Conservation (phyloP, 1,140 invertebrate genomes). For the Pogonomyrmex barbatus region DNA sequence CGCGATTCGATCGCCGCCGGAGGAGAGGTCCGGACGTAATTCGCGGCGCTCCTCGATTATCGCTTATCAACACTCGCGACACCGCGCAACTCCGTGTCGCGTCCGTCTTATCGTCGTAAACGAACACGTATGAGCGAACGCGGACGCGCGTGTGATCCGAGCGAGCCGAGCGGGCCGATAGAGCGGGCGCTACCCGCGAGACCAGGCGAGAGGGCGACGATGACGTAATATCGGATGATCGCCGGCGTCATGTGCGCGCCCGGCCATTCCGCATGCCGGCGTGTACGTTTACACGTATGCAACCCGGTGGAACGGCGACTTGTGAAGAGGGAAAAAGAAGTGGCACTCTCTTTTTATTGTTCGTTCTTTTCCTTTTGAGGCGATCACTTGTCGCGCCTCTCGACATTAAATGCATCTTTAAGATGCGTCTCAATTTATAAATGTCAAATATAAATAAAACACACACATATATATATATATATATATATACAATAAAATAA, state of each 20-base stretch:
- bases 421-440: no score
- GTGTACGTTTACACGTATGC: neutral
- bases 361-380: neutral
- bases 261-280: slow-evolving; percentile 38
- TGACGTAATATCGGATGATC: slow-evolving; percentile 82
- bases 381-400: neutral
- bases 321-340: no score
- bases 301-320: neutral
- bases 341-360: neutral
- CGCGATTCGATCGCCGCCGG: neutral
- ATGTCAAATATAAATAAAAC: no score
- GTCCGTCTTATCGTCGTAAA: neutral
- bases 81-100: neutral
- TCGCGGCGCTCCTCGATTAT: neutral
- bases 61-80: neutral
- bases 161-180: neutral
- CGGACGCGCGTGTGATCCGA: neutral
- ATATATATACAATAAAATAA: neutral
- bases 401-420: neutral
- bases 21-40: neutral
- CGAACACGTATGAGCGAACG: neutral
- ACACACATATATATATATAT: neutral
- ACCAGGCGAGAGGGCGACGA: slow-evolving; percentile 24
- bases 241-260: slow-evolving; percentile 54
- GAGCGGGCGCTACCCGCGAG: slow-evolving; percentile 18